phyloP scores from a whole-genome alignment of 2,888 invertebrate genomes.

The Gastracanthus pulcherrimus region DNA sequence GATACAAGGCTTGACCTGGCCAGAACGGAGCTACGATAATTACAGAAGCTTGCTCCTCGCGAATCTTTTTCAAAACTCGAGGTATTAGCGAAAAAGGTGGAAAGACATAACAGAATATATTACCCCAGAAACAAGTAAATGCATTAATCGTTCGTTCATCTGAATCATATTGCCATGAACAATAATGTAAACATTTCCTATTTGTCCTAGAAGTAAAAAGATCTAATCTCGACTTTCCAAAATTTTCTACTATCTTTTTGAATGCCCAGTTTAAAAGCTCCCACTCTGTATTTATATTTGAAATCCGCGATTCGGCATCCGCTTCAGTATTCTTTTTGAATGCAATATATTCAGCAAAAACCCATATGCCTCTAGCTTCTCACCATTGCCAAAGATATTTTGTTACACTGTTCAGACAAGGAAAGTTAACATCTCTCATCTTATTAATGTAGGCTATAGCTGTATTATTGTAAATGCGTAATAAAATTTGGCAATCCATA shows the following conservation, averaged over 20 bases:
- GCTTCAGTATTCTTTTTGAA: conserved; percentile 50
- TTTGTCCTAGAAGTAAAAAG: conserved; percentile 21
- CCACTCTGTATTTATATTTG: conserved; percentile 31
- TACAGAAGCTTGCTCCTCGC: not conserved
- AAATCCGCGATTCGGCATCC: not conserved
- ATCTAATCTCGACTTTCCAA: conserved; percentile 4
- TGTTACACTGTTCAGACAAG: conserved; percentile 41
- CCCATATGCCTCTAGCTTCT: conserved; percentile 49
- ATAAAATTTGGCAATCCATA: not conserved
- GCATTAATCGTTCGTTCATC: not conserved
- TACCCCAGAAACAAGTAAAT: not conserved
- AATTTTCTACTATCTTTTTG: not conserved
- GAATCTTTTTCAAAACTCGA: conserved; percentile 8
- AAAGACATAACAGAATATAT: not conserved
- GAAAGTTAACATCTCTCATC: conserved; percentile 58
- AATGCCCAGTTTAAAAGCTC: not conserved
- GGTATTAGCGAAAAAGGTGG: conserved; percentile 18
- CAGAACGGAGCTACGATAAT: not conserved
- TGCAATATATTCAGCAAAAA: conserved; percentile 59
- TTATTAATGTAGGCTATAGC: conserved; percentile 59
- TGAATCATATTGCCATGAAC: not conserved
- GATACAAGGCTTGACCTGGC: conserved; percentile 11
- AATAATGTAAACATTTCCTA: conserved; percentile 1
- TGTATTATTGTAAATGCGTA: conserved; percentile 20
- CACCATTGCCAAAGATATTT: conserved; percentile 59